Base-by-base conservation (phyloP, 53 echinoderm and acorn worm genomes). In the Echinometra lucunter region DNA sequence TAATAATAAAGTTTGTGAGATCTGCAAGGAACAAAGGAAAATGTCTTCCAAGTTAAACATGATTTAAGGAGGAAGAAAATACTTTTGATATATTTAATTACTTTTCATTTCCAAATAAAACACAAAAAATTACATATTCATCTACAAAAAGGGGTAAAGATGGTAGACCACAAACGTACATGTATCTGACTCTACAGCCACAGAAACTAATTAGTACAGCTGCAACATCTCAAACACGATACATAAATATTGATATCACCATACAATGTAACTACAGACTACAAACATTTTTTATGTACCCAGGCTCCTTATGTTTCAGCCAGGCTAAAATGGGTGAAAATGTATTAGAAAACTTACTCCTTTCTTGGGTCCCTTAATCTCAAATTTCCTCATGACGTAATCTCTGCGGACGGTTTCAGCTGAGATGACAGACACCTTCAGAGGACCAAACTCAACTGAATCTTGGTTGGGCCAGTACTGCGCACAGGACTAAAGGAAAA, bases 401-500 rank as follows among this genome's bases (percentile, higher is more conserved):
- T 94, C 85, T 58, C 58, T 82, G 11, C 85, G 37, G 28, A 82
- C 85, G 44, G 66, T 83, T 27, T 94, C 94, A 42, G 94, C 83
- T 40, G 94, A 82, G 30, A 63, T 3, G 27, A 94, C 44, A 4
- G 94, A 44, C 4, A 94, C 94, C 30, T 28, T 60, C 12, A 94
- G 85, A 44, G 94, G 85, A 35, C 94, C 94, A 40, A 94, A 83
- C 44, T 82, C 5, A 7, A 83, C 94, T 2, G 85, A 94, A 45
- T 83, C 94, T 57, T 94, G 44, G 44, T 94, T 94, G 2, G 94
- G 94, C 94, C 94, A 94, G 94, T 94, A 94, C 85, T 94, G 94
- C 45, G 94, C 94, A 94, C 94, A 94, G 12, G 94, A 83, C 94
- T 94, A 83, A 11, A 15, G 9, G 0, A 47, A 49, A 15, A 1